Conservation (phyloP, 2,797 vertebrate genomes). For the Sarcophilus harrisii region DNA sequence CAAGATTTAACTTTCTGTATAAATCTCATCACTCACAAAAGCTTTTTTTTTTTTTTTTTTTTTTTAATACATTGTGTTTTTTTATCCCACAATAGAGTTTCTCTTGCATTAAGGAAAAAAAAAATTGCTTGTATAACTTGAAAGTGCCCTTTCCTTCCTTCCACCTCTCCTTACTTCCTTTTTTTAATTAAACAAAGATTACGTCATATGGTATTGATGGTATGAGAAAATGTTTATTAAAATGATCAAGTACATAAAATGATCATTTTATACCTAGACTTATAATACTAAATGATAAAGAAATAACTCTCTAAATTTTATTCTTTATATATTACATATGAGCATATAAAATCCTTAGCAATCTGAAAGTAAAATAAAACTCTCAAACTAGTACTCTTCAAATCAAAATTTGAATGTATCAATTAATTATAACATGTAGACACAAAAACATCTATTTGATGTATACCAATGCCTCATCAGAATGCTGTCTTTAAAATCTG, state of each 20-base stretch:
- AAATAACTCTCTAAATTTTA: background rate
- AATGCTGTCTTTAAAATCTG: background rate
- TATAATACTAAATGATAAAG: background rate
- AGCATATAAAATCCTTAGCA: background rate
- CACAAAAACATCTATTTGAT: background rate
- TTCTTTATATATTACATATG: accelerated
- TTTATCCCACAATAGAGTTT: background rate
- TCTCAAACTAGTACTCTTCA: background rate
- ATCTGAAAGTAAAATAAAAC: background rate
- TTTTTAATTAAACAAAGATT: background rate
- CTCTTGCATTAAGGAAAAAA: background rate
- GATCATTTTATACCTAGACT: background rate
- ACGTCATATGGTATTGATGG: accelerated
- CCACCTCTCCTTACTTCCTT: background rate
- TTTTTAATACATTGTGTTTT: background rate
- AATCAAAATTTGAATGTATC: background rate
- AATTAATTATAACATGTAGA: background rate
- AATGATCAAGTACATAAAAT: background rate
- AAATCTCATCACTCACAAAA: background rate
- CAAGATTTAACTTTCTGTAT: background rate
- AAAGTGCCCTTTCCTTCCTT: accelerated
- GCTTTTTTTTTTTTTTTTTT: background rate
- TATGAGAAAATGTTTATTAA: accelerated
- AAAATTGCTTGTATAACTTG: accelerated
- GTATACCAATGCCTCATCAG: background rate